Conservation (phyloP, 2,888 invertebrate genomes). For the Cyaniris semiargus region DNA sequence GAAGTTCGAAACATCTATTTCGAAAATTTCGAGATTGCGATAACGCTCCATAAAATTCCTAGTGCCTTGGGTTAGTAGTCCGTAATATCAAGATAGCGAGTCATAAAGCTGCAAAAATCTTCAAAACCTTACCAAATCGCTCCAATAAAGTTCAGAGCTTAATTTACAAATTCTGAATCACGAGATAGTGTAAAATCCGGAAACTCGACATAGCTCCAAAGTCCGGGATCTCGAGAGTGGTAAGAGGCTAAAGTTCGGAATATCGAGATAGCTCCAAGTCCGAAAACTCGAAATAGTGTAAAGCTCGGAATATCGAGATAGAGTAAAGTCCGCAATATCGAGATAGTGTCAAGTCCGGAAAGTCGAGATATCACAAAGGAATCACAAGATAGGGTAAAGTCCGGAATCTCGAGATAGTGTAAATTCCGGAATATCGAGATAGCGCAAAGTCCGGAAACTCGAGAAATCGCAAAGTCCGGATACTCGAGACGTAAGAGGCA, state of each 20-base stretch:
- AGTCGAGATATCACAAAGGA: background rate
- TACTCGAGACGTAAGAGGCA: slow-evolving; percentile 28
- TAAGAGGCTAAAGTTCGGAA: background rate
- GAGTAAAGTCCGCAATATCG: background rate
- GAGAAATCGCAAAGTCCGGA: background rate
- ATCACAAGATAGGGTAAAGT: background rate
- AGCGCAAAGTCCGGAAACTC: background rate
- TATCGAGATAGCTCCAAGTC: background rate
- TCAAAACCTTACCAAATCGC: background rate
- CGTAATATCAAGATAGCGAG: background rate
- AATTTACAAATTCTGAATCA: background rate
- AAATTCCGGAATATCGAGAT: background rate
- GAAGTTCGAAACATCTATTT: background rate
- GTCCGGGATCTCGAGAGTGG: background rate
- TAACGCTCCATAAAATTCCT: background rate
- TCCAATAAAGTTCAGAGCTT: background rate
- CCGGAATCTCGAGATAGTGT: background rate
- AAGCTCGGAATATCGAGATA: background rate
- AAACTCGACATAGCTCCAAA: background rate
- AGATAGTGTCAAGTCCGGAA: background rate
- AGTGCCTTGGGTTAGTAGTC: background rate
- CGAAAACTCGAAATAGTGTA: background rate
- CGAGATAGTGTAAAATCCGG: background rate
- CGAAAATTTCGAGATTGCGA: background rate
- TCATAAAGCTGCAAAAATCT: background rate